Evolutionary conservation across 23 tunicate genomes (phyloP), one percentile per base, ranked within the genome.

Genomic region (Trididemnum clinides): DNA sequence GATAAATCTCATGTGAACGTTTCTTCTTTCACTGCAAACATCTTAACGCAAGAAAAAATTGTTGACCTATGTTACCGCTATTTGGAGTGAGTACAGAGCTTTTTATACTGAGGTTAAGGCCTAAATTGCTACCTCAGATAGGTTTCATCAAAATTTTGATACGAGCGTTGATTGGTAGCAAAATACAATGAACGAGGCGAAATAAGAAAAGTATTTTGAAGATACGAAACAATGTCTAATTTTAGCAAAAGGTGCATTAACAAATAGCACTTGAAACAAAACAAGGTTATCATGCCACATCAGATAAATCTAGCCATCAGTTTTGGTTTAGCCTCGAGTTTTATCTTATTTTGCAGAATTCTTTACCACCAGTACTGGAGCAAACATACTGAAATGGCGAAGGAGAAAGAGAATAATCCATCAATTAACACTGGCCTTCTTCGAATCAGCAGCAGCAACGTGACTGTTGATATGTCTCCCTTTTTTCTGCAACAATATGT

Each of bases 401-500:
- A 64, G 50, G 20, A 57, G 50, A 69, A 63, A 15, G 87, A 74
- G 18, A 75, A 50, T 28, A 33, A 12, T 6, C 28, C 64, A 3
- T 12, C 54, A 19, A 26, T 29, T 33, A 20, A 66, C 28, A 29
- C 64, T 2, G 44, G 83, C 12, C 51, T 92, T 0, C 81, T 92
- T 36, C 76, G 82, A 62, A 20, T 84, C 33, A 39, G 57, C 22
- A 64, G 49, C 33, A 51, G 63, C 33, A 66, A 28, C 59, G 38
- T 44, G 18, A 28, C 86, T 1, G 77, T 84, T 1, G 94, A 94
- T 39, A 90, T 89, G 93, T 50, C 88, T 15, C 98, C 98, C 0
- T 85, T 94, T 33, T 80, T 94, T 23, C 57, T 85, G 50, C 84
- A 69, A 19, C 98, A 94, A 36, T 87, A 89, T 74, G 91, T 86